Evolutionary conservation across 1,140 invertebrate genomes (phyloP), one percentile per base, ranked within the genome.

Genomic region (Lepidurus couesii): DNA sequence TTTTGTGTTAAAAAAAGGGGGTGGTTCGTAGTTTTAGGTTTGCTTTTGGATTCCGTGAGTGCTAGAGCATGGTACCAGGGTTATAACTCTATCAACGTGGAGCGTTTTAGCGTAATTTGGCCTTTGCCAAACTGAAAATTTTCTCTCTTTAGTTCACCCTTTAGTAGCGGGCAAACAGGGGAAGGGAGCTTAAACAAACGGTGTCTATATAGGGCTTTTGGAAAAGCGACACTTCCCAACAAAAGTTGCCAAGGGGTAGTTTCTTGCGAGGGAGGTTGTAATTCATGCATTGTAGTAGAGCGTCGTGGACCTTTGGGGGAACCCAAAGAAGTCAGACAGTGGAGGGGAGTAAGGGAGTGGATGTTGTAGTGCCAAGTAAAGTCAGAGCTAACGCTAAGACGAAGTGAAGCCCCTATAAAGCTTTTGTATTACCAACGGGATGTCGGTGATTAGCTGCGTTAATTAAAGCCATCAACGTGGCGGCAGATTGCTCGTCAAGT

Each of bases 401-500:
- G 21, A 65, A 65, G 21, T n/a, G 53, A 13, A n/a, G 16, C 53
- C 21, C 16, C 21, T 21, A 21, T 65, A 65, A 65, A 65, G 53
- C 53, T 65, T 65, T 65, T 65, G 53, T 65, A 65, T 65, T 65
- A 65, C 16, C 42, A 44, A 77, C 75, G 75, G 75, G 75, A 77
- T 77, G 75, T 77, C 75, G 75, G 43, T 77, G 75, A 77, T 77
- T 77, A 77, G 43, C 34, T 44, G 43, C 43, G 43, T 47, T 77
- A 77, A 77, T 77, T 77, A 77, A 77, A 45, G 43, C 47, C 75
- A 77, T 77, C 47, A 47, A 77, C 75, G 43, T 47, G 75, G 43
- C 34, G 43, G 43, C 75, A 45, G 75, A 77, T 77, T 42, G 75
- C 44, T 77, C 75, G 44, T 47, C 75, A 34, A 45, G 43, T 77